A percentile compares a stretch with the other conserved stretches of the same genome.
Conservation (phyloP, 2,888 invertebrate species). For the Tachystola acroxantha region DNA sequence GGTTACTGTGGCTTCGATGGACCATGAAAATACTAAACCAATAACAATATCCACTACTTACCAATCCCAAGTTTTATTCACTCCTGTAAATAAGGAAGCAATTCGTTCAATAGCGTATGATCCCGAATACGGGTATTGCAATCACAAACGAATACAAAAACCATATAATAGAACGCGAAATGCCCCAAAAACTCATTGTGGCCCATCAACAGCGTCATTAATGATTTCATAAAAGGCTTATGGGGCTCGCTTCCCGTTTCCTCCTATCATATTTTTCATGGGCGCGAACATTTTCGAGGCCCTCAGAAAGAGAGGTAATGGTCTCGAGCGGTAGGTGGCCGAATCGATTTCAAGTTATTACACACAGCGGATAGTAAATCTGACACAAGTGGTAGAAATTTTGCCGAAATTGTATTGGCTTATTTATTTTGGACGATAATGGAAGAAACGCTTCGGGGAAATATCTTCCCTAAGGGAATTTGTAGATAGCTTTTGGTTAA, state of each 20-base stretch:
- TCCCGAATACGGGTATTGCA: slow-evolving; percentile 21
- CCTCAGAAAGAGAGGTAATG: slow-evolving; percentile 39
- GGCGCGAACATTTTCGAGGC: slow-evolving; percentile 56
- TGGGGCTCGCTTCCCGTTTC: slow-evolving; percentile 54
- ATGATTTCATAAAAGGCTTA: slow-evolving; percentile 71
- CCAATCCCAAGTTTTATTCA: background rate
- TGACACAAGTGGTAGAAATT: slow-evolving; percentile 6
- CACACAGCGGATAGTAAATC: slow-evolving; percentile 11
- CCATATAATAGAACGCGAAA: slow-evolving; percentile 40
- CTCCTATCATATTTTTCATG: slow-evolving; percentile 63
- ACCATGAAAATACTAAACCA: too few species aligned
- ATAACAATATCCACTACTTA: background rate
- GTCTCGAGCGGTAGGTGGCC: slow-evolving; percentile 15
- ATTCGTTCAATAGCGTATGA: slow-evolving; percentile 10
- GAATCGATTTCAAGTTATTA: slow-evolving; percentile 15
- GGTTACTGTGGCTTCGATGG: too few species aligned
- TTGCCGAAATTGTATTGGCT: slow-evolving; percentile 7
- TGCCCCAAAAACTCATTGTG: slow-evolving; percentile 45
- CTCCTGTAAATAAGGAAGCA: background rate
- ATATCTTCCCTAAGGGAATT: background rate
- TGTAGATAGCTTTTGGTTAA: too few species aligned
- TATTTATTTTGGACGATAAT: slow-evolving; percentile 3
- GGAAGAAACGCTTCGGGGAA: background rate
- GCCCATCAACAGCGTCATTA: slow-evolving; percentile 62
- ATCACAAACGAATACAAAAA: slow-evolving; percentile 38